Evolutionary conservation across 2,888 invertebrate species (phyloP).

Genomic region (Tinea pellionella): DNA sequence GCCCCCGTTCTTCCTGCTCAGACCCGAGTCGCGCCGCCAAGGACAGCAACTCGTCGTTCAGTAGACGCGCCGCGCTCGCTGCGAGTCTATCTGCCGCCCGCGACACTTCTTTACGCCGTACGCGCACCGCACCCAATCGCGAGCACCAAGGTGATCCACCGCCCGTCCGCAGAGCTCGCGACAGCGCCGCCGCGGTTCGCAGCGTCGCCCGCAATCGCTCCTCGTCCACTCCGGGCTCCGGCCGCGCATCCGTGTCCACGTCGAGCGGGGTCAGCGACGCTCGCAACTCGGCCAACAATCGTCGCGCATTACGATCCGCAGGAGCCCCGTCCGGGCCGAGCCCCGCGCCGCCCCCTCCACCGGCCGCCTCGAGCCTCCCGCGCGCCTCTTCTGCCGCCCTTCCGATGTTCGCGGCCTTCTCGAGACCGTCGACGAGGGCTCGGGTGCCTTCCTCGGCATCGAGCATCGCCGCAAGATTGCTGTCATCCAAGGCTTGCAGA

Average conservation of each 20-base stretch:
- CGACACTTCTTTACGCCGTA: slow-evolving; percentile 25
- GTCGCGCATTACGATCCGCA: neutral
- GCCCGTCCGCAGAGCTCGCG: neutral
- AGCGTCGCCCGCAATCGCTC: neutral
- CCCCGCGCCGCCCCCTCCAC: neutral
- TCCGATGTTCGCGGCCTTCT: neutral
- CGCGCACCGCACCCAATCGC: slow-evolving; percentile 49
- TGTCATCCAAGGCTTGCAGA: neutral
- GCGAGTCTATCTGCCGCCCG: neutral
- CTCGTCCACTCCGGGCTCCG: neutral
- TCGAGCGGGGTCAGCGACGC: neutral
- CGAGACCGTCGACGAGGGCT: neutral
- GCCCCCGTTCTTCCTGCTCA: neutral
- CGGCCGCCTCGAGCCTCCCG: neutral
- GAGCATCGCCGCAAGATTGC: neutral
- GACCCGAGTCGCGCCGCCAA: neutral
- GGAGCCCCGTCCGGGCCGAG: neutral
- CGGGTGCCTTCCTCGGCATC: neutral
- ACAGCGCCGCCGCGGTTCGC: neutral
- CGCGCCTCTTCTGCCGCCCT: neutral
- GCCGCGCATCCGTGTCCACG: neutral
- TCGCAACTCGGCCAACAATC: neutral
- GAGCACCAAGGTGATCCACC: neutral
- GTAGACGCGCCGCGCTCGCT: slow-evolving; percentile 83
- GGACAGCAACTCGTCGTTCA: slow-evolving; percentile 64